phyloP scores from a whole-genome alignment of 2,113 vertebrate species.

The Tetraodon nigroviridis region DNA sequence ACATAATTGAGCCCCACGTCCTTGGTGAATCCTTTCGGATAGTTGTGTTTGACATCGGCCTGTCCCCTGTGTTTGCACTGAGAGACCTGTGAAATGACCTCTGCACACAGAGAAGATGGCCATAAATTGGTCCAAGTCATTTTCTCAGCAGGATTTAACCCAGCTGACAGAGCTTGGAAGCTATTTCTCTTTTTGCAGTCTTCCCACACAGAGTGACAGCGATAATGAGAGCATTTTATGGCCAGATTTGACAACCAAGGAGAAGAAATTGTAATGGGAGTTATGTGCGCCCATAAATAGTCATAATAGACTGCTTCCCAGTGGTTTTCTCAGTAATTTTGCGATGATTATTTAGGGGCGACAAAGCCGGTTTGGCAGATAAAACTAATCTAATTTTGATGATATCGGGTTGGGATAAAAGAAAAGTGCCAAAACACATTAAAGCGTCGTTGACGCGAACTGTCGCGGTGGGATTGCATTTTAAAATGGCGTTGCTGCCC shows the following conservation, averaged over 20 bases:
- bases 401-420: constrained; percentile 7
- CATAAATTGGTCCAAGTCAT: constrained; percentile 66
- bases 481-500: constrained; percentile 47
- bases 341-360: constrained; percentile 5
- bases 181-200: constrained; percentile 37
- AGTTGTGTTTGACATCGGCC: constrained; percentile 38
- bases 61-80: constrained; percentile 17
- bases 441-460: background rate
- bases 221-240: constrained; percentile 60
- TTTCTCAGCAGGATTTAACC: constrained; percentile 53
- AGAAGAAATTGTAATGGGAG: constrained; percentile 40
- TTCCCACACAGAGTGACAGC: constrained; percentile 23
- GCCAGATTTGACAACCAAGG: constrained; percentile 35
- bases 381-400: constrained; percentile 20
- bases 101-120: constrained; percentile 56
- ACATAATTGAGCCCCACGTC: background rate
- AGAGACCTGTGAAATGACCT: constrained; percentile 55
- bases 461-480: background rate
- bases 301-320: background rate
- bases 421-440: background rate
- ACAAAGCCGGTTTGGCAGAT: constrained; percentile 8
- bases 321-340: constrained; percentile 38
- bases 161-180: constrained; percentile 61
- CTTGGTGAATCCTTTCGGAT: constrained; percentile 51
- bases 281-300: constrained; percentile 23